Conservation (phyloP, 92 coral and sea anemone species). For the Parazoanthus swiftii region DNA sequence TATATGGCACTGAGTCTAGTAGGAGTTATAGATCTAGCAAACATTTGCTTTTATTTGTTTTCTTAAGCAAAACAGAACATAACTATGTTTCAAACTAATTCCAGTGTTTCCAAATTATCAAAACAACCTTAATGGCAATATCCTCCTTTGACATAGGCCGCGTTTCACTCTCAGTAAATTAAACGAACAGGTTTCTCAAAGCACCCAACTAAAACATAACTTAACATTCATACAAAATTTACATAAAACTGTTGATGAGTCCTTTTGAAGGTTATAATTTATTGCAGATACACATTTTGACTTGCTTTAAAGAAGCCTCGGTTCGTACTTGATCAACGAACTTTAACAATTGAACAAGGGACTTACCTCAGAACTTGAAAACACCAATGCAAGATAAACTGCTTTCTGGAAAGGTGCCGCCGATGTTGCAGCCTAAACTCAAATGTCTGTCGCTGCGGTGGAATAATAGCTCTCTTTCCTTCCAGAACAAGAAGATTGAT, state of each 20-base stretch:
- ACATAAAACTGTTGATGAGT: background rate
- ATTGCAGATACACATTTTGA: background rate
- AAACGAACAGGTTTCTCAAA: no score
- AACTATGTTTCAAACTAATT: background rate
- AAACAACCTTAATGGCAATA: background rate
- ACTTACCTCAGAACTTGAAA: constrained; percentile 3
- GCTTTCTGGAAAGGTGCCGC: background rate
- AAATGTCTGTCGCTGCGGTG: background rate
- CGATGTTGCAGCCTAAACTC: background rate
- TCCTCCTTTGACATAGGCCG: background rate
- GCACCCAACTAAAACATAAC: background rate
- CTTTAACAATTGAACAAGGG: background rate
- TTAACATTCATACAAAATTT: background rate
- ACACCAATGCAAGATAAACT: background rate
- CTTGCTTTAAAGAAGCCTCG: background rate
- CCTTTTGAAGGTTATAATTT: background rate
- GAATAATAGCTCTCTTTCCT: background rate
- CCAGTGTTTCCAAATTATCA: background rate
- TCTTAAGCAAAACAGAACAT: background rate
- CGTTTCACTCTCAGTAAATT: background rate
- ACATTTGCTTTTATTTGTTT: background rate
- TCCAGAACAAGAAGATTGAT: background rate
- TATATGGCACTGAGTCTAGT: background rate
- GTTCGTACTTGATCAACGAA: background rate
- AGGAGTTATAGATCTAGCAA: background rate